phyloP scores from a whole-genome alignment of 2,113 vertebrate genomes.

The Phyllostomus hastatus region DNA sequence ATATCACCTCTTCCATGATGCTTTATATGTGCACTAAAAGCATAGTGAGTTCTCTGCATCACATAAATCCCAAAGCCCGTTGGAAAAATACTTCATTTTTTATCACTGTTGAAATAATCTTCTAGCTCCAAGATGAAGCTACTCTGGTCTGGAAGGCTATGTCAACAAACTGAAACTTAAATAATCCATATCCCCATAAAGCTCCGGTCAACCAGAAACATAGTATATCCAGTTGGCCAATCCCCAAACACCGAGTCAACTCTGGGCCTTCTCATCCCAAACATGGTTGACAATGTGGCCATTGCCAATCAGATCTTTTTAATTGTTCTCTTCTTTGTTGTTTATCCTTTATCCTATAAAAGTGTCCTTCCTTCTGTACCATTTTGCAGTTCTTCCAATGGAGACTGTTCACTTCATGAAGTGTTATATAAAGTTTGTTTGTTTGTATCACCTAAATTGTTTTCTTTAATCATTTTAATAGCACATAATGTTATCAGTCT shows the following conservation, averaged over 20 bases:
- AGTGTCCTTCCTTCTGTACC: neutral
- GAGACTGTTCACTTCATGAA: neutral
- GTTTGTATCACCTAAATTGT: neutral
- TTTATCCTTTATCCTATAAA: neutral
- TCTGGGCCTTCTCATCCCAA: neutral
- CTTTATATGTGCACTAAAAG: neutral
- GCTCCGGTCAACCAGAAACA: neutral
- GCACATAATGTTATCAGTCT: neutral
- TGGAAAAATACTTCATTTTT: neutral
- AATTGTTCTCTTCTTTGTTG: neutral
- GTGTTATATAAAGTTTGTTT: neutral
- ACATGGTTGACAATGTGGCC: neutral
- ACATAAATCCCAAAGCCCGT: neutral
- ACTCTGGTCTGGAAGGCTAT: neutral
- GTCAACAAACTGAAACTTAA: neutral
- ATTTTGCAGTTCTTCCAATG: neutral
- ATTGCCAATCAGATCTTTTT: neutral
- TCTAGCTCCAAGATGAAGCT: neutral
- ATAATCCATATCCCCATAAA: neutral
- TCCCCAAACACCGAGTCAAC: neutral
- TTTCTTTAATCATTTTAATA: neutral
- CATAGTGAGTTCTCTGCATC: neutral
- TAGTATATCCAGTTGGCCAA: neutral
- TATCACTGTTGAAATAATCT: neutral
- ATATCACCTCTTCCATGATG: neutral